Evolutionary conservation across 2,797 vertebrate species (phyloP).

Genomic region (Poecilia wingei): DNA sequence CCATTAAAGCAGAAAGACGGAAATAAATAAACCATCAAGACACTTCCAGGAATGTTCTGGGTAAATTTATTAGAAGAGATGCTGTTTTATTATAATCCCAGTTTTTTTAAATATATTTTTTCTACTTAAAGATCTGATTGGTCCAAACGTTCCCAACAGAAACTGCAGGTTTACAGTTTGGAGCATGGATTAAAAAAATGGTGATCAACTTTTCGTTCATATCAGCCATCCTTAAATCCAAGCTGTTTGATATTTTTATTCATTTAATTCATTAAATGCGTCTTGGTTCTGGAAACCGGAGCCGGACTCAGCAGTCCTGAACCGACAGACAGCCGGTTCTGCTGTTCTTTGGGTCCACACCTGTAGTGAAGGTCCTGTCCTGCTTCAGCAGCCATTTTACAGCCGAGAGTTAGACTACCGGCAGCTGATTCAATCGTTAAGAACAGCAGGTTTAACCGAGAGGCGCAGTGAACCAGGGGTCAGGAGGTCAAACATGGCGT

Average conservation of each 20-base stretch:
- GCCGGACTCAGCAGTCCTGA: neutral
- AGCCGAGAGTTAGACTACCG: conserved; percentile 57
- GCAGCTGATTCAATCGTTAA: conserved; percentile 70
- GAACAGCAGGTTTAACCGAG: conserved; percentile 23
- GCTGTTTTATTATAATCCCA: neutral
- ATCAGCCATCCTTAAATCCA: neutral
- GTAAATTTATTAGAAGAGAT: neutral
- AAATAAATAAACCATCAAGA: neutral
- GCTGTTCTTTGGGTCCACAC: conserved; percentile 31
- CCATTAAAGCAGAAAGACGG: neutral
- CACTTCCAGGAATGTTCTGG: neutral
- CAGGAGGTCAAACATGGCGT: neutral
- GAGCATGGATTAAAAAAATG: neutral
- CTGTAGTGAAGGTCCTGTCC: conserved; percentile 63
- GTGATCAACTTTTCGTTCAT: neutral
- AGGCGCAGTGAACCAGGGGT: conserved; percentile 18
- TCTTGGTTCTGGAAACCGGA: neutral
- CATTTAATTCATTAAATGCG: neutral
- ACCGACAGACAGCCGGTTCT: neutral
- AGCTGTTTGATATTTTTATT: neutral
- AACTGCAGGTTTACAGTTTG: neutral
- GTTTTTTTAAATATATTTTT: neutral
- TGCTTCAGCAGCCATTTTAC: conserved; percentile 50
- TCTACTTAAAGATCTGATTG: neutral
- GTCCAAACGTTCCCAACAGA: neutral